Conservation (phyloP, 2,888 invertebrate species). For the Tenthredo amoena region DNA sequence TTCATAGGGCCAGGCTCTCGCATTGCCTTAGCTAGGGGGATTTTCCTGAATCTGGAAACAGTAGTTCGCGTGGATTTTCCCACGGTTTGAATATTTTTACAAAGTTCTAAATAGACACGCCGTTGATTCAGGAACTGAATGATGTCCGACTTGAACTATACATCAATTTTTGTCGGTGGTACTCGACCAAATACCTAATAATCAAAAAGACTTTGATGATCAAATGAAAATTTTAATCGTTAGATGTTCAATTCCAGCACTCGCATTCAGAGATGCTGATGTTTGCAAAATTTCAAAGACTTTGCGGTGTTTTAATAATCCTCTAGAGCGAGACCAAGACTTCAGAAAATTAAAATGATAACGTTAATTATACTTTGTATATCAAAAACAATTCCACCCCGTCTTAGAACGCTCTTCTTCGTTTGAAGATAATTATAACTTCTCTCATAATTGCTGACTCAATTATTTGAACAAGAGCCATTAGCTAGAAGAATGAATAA, state of each 20-base stretch:
- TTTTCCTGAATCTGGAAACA: neutral
- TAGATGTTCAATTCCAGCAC: neutral
- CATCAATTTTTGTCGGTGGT: constrained; percentile 6
- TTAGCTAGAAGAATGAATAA: neutral
- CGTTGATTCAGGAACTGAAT: neutral
- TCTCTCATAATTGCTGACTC: neutral
- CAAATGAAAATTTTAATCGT: neutral
- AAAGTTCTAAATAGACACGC: neutral
- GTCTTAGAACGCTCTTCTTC: neutral
- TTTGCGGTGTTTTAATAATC: neutral
- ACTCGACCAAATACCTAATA: neutral
- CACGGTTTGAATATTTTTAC: neutral
- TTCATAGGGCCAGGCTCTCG: neutral
- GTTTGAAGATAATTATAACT: neutral
- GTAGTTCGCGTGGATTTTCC: neutral
- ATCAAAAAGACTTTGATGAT: constrained; percentile 20
- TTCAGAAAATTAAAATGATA: neutral
- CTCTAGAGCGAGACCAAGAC: neutral
- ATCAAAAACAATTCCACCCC: neutral
- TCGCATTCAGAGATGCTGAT: neutral
- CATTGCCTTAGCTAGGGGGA: neutral
- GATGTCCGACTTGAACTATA: neutral
- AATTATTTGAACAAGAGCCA: neutral
- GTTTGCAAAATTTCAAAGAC: constrained; percentile 13
- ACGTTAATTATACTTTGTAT: neutral